Conservation (phyloP, 2,888 invertebrate genomes). For the Drosophila acutilabella region DNA sequence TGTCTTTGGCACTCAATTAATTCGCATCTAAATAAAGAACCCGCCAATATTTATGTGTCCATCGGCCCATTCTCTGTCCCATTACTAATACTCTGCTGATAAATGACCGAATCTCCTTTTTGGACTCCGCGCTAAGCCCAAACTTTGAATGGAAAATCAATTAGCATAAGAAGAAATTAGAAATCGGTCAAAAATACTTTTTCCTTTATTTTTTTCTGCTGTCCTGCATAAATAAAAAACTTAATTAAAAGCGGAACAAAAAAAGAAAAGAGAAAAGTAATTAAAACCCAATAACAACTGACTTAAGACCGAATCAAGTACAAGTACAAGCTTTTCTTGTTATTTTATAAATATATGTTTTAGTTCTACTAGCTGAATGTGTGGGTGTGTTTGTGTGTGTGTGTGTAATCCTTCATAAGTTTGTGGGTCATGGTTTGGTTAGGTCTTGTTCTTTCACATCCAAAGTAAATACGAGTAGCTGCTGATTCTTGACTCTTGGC, state of each 20-base stretch:
- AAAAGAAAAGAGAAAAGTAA: slow-evolving; percentile 61
- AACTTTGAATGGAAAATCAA: slow-evolving; percentile 61
- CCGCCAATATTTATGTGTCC: slow-evolving; percentile 51
- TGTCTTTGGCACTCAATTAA: slow-evolving; percentile 72
- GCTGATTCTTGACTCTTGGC: slow-evolving; percentile 17
- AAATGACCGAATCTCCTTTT: slow-evolving; percentile 42
- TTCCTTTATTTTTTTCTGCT: slow-evolving; percentile 14
- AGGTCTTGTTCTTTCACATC: slow-evolving; percentile 2
- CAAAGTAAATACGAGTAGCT: slow-evolving; percentile 51
- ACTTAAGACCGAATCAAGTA: slow-evolving; percentile 32
- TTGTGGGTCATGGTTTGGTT: slow-evolving; percentile 13
- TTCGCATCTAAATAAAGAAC: slow-evolving; percentile 52
- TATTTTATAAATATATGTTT: slow-evolving; percentile 18
- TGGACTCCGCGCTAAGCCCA: slow-evolving; percentile 36
- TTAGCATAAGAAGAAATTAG: slow-evolving; percentile 55
- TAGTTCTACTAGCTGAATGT: slow-evolving; percentile 10
- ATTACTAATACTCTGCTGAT: slow-evolving; percentile 52
- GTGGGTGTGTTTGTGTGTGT: neutral
- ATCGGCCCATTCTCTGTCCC: slow-evolving; percentile 2
- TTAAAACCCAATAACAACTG: slow-evolving; percentile 62
- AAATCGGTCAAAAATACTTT: slow-evolving; percentile 22
- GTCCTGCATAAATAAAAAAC: slow-evolving; percentile 75
- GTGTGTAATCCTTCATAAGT: slow-evolving; percentile 12
- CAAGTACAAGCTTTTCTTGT: slow-evolving; percentile 14
- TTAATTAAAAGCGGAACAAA: slow-evolving; percentile 68